A percentile compares a stretch with the other conserved stretches of the same genome.
phyloP scores from a whole-genome alignment of 2,113 vertebrate species.

The Oenanthe oenanthe region DNA sequence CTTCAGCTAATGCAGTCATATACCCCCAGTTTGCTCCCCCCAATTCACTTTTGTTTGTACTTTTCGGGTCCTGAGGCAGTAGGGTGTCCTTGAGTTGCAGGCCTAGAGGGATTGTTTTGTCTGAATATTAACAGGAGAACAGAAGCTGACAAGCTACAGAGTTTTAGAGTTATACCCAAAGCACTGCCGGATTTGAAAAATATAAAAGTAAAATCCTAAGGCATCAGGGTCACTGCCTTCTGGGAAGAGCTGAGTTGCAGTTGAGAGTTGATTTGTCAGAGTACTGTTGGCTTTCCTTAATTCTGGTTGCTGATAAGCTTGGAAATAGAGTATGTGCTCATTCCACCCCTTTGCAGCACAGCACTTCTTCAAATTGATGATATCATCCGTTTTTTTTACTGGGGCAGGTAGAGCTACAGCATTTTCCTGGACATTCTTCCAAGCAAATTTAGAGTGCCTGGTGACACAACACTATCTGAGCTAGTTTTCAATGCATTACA shows the following conservation, averaged over 20 bases:
- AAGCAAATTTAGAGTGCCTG: not conserved
- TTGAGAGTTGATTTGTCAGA: not conserved
- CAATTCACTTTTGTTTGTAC: not conserved
- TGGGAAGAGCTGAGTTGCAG: not conserved
- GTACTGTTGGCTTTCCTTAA: not conserved
- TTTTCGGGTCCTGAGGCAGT: not conserved
- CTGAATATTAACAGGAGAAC: not conserved
- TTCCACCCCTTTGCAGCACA: not conserved
- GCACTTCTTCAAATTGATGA: not conserved
- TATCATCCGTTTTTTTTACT: not conserved
- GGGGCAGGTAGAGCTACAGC: not conserved
- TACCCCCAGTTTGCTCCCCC: no score
- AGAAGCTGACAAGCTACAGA: not conserved
- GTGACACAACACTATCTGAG: not conserved
- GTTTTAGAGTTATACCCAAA: not conserved
- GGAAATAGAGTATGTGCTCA: not conserved
- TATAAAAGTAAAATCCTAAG: not conserved
- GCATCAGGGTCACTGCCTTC: not conserved
- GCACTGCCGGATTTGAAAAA: not conserved
- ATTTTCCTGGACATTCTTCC: not conserved
- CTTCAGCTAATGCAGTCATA: not conserved
- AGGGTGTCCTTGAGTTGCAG: not conserved
- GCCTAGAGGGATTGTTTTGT: not conserved
- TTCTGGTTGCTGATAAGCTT: not conserved
- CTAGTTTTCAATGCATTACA: not conserved